Conservation (phyloP, 2,797 vertebrate genomes). For the Danio aesculapii region DNA sequence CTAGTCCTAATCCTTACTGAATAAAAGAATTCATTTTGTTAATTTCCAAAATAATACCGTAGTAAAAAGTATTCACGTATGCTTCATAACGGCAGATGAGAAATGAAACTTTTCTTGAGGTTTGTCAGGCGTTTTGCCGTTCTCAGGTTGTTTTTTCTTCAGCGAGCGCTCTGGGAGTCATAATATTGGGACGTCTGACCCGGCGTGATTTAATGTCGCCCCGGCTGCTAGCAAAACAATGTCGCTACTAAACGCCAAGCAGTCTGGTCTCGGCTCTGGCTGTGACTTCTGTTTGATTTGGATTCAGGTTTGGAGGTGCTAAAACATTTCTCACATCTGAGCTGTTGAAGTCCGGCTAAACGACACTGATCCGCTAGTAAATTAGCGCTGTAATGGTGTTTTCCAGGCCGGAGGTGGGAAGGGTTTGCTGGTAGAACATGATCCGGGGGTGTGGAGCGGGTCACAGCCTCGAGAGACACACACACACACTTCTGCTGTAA, state of each 20-base stretch:
- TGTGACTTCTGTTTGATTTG: slow-evolving; percentile 73
- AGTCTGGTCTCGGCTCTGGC: slow-evolving; percentile 52
- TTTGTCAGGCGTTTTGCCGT: background rate
- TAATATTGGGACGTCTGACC: slow-evolving; percentile 62
- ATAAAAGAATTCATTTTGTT: too few relatives aligned
- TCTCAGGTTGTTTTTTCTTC: slow-evolving; percentile 15
- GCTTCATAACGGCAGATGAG: background rate
- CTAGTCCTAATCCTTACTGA: too few relatives aligned
- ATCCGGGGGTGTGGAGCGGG: background rate
- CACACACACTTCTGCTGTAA: background rate
- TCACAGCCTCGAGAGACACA: background rate
- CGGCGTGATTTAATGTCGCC: slow-evolving; percentile 58
- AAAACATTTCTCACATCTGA: slow-evolving; percentile 64
- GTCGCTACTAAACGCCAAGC: slow-evolving; percentile 59
- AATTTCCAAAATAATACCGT: too few relatives aligned
- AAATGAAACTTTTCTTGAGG: background rate
- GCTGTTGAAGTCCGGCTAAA: slow-evolving; percentile 60
- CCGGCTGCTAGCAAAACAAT: slow-evolving; percentile 60
- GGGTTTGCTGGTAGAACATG: background rate
- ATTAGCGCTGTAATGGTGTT: slow-evolving; percentile 25
- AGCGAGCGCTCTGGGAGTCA: slow-evolving; percentile 30
- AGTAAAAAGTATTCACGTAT: background rate
- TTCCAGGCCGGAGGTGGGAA: background rate
- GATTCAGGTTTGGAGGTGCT: slow-evolving; percentile 61
- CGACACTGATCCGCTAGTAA: slow-evolving; percentile 62